Conservation (phyloP, 1,140 invertebrate species). For the Bathynomus jamesi region DNA sequence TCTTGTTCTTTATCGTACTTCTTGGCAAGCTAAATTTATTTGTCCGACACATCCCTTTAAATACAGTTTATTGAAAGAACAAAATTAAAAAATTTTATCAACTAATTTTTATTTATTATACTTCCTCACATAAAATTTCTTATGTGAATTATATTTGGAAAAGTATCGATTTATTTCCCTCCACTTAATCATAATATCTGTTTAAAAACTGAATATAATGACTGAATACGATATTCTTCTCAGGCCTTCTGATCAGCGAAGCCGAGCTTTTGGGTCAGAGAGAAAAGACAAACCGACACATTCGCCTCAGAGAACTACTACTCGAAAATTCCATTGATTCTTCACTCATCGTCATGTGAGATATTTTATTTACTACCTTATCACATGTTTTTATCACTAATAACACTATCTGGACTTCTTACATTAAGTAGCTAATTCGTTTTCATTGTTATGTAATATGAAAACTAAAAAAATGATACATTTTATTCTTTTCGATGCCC, state of each 20-base stretch:
- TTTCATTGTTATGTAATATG: not conserved
- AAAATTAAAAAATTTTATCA: not conserved
- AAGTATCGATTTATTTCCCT: not conserved
- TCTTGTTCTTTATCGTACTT: not conserved
- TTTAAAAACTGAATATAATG: not conserved
- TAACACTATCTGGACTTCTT: too few relatives aligned
- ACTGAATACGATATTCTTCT: not conserved
- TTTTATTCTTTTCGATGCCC: slow-evolving; percentile 28
- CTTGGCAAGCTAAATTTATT: not conserved
- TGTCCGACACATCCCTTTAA: not conserved
- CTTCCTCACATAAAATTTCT: not conserved
- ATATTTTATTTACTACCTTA: too few relatives aligned
- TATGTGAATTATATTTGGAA: not conserved
- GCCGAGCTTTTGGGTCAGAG: slow-evolving; percentile 73
- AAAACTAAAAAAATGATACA: not conserved
- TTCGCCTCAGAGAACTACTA: slow-evolving; percentile 77
- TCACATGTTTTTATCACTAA: too few relatives aligned
- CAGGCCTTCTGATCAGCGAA: slow-evolving; percentile 54
- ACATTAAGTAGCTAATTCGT: not conserved
- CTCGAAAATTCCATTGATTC: slow-evolving; percentile 75
- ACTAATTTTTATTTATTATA: not conserved
- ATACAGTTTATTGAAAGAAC: not conserved
- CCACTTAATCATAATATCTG: not conserved
- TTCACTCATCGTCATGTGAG: slow-evolving; percentile 81
- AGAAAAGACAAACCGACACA: slow-evolving; percentile 83